phyloP scores from a whole-genome alignment of 2,888 invertebrate species.

The Epistrophe grossulariae region DNA sequence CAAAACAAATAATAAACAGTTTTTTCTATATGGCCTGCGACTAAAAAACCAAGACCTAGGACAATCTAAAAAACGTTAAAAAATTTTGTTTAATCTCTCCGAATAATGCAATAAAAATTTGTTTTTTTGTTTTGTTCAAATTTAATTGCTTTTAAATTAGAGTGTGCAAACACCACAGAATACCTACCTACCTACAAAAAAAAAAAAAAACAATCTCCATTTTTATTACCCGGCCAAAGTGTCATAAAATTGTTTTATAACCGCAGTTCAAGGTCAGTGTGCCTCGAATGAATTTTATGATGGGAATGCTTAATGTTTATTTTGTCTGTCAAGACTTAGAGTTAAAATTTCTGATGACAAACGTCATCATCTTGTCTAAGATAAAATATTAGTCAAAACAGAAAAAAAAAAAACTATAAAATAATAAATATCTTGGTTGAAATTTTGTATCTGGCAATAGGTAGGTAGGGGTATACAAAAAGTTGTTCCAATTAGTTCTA shows the following conservation, averaged over 20 bases:
- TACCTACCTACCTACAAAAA: not conserved
- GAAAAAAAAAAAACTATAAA: not conserved
- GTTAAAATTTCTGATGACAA: conserved; percentile 19
- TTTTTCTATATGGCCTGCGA: not conserved
- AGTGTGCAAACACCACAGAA: conserved; percentile 61
- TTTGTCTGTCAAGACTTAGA: conserved; percentile 29
- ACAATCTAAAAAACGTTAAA: conserved; percentile 54
- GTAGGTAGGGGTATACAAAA: not conserved
- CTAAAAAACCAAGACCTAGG: conserved; percentile 41
- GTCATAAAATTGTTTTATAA: conserved; percentile 74
- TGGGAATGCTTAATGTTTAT: conserved; percentile 37
- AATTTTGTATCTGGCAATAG: conserved; percentile 27
- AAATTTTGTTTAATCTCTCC: conserved; percentile 45
- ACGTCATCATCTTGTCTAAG: conserved; percentile 8
- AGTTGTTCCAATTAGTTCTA: conserved; percentile 36
- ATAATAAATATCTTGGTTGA: conserved; percentile 14
- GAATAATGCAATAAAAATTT: conserved; percentile 38
- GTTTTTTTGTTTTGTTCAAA: conserved; percentile 56
- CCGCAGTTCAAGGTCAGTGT: conserved; percentile 68
- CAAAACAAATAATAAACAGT: too few relatives aligned
- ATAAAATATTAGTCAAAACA: not conserved
- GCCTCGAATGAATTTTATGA: conserved; percentile 41
- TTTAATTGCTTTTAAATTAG: conserved; percentile 74
- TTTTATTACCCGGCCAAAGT: conserved; percentile 59
- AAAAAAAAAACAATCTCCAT: conserved; percentile 44